These are phyloP conservation scores for Mus pahari DNA, from an alignment of 2,113 vertebrate genomes.

Conservation along the genomic window DNA sequence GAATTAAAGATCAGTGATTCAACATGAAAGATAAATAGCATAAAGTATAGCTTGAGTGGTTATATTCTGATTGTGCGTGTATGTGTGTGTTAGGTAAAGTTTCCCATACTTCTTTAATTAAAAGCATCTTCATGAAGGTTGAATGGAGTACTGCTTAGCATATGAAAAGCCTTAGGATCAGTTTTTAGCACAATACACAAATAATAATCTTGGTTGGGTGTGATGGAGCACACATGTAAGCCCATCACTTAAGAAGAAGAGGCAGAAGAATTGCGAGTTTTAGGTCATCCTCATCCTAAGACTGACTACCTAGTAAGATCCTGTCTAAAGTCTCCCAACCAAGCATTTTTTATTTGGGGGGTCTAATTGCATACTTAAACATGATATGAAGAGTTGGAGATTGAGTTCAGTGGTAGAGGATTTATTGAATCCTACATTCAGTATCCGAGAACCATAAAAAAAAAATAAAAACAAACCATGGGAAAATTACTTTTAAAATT, in stretches of 20 bases:
- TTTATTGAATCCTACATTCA: not conserved
- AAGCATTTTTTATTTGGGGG: constrained; percentile 33
- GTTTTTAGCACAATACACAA: not conserved
- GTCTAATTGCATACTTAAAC: constrained; percentile 9
- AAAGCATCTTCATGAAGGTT: constrained; percentile 22
- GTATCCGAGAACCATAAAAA: not conserved
- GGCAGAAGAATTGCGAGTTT: not conserved
- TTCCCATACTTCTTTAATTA: constrained; percentile 26
- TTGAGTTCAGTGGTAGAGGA: not conserved
- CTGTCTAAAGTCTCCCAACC: not conserved
- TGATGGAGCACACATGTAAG: not conserved
- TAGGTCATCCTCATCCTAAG: not conserved
- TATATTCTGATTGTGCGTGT: constrained; percentile 51
- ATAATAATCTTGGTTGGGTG: not conserved
- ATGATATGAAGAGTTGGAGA: not conserved
- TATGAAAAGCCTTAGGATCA: not conserved
- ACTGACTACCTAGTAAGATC: not conserved
- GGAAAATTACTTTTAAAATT: constrained; percentile 30
- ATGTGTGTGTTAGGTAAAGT: not conserved
- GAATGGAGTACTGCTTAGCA: too few relatives aligned
- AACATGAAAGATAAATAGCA: constrained; percentile 12
- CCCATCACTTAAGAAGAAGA: not conserved
- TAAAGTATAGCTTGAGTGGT: constrained; percentile 12
- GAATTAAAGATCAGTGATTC: constrained; percentile 33
- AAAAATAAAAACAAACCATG: not conserved